phyloP scores from a whole-genome alignment of 2,797 vertebrate genomes.

The Coendou prehensilis region DNA sequence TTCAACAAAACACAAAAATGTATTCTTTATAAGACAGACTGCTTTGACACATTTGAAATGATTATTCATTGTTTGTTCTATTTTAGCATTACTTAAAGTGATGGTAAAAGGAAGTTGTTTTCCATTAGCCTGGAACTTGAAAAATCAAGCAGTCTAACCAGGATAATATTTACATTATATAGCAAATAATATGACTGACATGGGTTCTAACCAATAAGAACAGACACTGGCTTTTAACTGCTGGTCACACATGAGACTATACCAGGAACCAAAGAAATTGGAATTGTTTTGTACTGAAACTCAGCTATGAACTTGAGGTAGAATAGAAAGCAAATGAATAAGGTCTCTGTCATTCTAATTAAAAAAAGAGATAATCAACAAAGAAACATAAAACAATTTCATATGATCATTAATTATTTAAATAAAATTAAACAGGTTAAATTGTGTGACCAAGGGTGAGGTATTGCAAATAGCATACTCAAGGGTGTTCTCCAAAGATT shows the following conservation, averaged over 20 bases:
- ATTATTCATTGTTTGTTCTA: background rate
- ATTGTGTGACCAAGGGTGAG: background rate
- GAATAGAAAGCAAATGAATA: background rate
- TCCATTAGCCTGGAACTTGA: background rate
- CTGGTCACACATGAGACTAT: background rate
- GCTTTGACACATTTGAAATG: slow-evolving; percentile 27
- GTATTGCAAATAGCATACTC: background rate
- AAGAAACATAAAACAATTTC: background rate
- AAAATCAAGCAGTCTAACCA: background rate
- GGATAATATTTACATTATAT: background rate
- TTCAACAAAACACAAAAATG: slow-evolving; percentile 12
- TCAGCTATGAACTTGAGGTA: background rate
- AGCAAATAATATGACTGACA: background rate
- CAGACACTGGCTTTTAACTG: background rate
- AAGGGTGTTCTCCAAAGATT: background rate
- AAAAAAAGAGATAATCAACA: background rate
- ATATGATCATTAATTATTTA: background rate
- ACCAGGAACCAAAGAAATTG: background rate
- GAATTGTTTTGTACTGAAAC: background rate
- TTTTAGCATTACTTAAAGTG: slow-evolving; percentile 48
- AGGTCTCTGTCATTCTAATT: background rate
- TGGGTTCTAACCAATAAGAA: background rate
- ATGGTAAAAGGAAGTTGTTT: background rate
- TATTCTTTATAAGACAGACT: background rate
- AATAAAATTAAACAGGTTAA: background rate